Evolutionary conservation across 2,888 invertebrate species (phyloP), one percentile per base, ranked within the genome.

Genomic region (Endotricha flammealis): DNA sequence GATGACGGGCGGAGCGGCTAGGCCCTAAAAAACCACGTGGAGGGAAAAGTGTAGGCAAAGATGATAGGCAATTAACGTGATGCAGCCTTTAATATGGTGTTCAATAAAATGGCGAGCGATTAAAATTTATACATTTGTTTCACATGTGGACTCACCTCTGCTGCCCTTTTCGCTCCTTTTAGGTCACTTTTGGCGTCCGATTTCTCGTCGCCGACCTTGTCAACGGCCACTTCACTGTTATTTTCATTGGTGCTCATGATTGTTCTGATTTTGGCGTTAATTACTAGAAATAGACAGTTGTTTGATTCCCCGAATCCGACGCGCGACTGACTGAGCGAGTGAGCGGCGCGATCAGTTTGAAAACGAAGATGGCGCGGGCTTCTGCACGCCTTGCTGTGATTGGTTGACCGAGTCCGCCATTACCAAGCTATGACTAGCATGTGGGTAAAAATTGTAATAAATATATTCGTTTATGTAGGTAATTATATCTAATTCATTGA

Each of bases 91-190:
- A 64, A 43, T 61, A 64, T 53, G 72, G 62, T 66, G 73, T 76
- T 76, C 72, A 68, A 78, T 82, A 87, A 87, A 87, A 87, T 87
- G 87, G 86, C 87, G 86, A 83, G 80, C 69, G 75, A 79, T 77
- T 75, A 25, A 71, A 65, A 75, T 64, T 71, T 80, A 80, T 79
- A 77, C 63, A 76, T 78, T 74, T 71, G 65, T 64, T 62, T 71
- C 71, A 83, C 81, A 83, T 85, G 86, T 85, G 76, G 69, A 90
- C 93, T 92, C 86, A 94, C 94, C 91, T 94, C 94, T 68, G 94
- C 93, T 88, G 94, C 91, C 89, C 95, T 91, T 89, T 95, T 95
- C 75, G 93, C 92, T 87, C 93, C 94, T 88, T 94, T 94, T 73
- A 94, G 88, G 75, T 93, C 93, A 86, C 92, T 92, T 89, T 94